These are phyloP conservation scores for Teleopsis dalmanni DNA, from an alignment of 1,140 invertebrate genomes.

Conservation along the genomic window DNA sequence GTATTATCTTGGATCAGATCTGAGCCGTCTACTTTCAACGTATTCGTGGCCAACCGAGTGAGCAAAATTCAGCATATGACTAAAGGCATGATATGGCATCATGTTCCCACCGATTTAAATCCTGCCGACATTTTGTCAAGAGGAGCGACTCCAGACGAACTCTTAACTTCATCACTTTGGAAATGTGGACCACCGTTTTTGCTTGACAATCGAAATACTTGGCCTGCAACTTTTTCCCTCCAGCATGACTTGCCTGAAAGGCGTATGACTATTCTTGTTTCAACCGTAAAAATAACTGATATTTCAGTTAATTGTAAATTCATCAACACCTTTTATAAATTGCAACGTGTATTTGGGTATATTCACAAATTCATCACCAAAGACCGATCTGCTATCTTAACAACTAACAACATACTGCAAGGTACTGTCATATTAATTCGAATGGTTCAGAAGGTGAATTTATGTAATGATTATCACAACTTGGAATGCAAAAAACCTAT, in stretches of 20 bases:
- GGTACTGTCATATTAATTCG: not conserved
- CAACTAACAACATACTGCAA: not conserved
- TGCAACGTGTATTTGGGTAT: conserved; percentile 3
- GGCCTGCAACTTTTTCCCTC: not conserved
- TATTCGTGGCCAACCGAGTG: conserved; percentile 3
- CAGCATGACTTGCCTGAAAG: not conserved
- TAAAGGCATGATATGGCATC: conserved; percentile 18
- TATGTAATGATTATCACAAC: not conserved
- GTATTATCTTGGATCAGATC: not conserved
- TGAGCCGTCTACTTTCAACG: not conserved
- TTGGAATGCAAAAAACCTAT: not conserved
- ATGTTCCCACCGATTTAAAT: conserved; percentile 26
- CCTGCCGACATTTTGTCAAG: conserved; percentile 17
- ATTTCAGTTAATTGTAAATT: too few relatives aligned
- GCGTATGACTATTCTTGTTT: not conserved
- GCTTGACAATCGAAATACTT: not conserved
- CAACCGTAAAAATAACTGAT: not conserved
- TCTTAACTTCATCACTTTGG: not conserved
- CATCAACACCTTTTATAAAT: not conserved
- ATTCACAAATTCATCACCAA: not conserved
- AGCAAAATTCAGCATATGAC: not conserved
- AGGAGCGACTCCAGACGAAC: conserved; percentile 3
- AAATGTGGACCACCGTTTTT: not conserved
- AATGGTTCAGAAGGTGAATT: not conserved
- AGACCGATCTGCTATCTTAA: not conserved